Percentiles rank a stretch among this genome's conserved stretches.
Evolutionary conservation across 2,888 invertebrate genomes (phyloP).

Genomic region (Brachypterus glaber): DNA sequence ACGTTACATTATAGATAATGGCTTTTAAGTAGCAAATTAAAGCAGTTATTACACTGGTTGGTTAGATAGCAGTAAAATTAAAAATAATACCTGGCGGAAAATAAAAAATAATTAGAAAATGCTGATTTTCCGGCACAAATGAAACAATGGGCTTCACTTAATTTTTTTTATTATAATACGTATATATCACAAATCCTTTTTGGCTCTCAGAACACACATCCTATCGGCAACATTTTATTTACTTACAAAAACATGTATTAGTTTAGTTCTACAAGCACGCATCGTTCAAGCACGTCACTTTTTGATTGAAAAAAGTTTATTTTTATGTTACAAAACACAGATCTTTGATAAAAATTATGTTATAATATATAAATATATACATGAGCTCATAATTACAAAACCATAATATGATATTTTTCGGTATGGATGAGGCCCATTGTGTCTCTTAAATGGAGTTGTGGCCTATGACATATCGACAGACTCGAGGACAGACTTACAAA

Average conservation of each 20-base stretch:
- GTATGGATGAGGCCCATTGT: constrained; percentile 11
- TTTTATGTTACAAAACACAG: constrained; percentile 38
- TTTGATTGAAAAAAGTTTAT: constrained; percentile 29
- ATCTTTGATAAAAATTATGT: constrained; percentile 38
- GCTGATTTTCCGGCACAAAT: too few species aligned
- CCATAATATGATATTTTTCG: constrained; percentile 26
- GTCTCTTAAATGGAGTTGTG: constrained; percentile 15
- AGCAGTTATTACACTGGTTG: too few species aligned
- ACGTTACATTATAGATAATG: too few species aligned
- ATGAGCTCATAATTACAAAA: constrained; percentile 35
- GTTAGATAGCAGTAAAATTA: too few species aligned
- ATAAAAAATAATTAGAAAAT: too few species aligned
- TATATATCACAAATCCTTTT: constrained; percentile 67
- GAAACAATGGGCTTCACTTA: constrained; percentile 34
- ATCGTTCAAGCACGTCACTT: constrained; percentile 36
- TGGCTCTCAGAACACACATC: constrained; percentile 60
- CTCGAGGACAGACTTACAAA: constrained; percentile 10
- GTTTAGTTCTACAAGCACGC: constrained; percentile 29
- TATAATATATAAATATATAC: constrained; percentile 37
- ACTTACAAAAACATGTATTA: constrained; percentile 38
- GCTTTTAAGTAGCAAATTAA: too few species aligned
- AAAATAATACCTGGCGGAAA: too few species aligned
- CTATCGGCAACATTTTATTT: constrained; percentile 43
- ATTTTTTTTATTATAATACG: constrained; percentile 49
- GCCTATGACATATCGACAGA: too few species aligned